phyloP scores from a whole-genome alignment of 2,113 vertebrate species.

The Jaculus jaculus region DNA sequence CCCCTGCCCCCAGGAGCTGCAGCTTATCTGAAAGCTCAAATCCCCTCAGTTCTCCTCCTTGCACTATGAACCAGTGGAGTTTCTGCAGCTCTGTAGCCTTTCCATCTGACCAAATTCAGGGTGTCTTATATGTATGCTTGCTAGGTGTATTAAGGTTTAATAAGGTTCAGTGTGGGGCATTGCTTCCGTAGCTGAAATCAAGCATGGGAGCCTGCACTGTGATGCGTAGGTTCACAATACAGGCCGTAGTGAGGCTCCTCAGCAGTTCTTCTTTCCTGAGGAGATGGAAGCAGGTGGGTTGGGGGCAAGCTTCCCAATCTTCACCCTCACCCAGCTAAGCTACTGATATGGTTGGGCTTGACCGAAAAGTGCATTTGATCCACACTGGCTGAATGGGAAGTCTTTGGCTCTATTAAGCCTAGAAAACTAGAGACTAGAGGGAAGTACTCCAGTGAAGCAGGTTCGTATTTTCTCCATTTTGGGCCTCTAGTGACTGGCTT shows the following conservation, averaged over 20 bases:
- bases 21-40: background rate
- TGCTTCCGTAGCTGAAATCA: background rate
- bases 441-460: background rate
- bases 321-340: background rate
- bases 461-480: background rate
- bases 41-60: background rate
- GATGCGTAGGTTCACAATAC: background rate
- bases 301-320: background rate
- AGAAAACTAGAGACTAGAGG: background rate
- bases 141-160: background rate
- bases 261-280: background rate
- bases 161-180: background rate
- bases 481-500: conserved; percentile 23
- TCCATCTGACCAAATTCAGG: background rate
- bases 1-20: background rate
- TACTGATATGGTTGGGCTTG: background rate
- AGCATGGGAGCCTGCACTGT: background rate
- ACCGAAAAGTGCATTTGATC: background rate
- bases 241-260: background rate
- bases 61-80: background rate
- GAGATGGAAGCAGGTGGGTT: background rate
- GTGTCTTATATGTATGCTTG: background rate
- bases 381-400: background rate
- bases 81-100: background rate
- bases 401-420: background rate